Conservation (phyloP, 2,797 vertebrate species). For the Acridotheres tristis region DNA sequence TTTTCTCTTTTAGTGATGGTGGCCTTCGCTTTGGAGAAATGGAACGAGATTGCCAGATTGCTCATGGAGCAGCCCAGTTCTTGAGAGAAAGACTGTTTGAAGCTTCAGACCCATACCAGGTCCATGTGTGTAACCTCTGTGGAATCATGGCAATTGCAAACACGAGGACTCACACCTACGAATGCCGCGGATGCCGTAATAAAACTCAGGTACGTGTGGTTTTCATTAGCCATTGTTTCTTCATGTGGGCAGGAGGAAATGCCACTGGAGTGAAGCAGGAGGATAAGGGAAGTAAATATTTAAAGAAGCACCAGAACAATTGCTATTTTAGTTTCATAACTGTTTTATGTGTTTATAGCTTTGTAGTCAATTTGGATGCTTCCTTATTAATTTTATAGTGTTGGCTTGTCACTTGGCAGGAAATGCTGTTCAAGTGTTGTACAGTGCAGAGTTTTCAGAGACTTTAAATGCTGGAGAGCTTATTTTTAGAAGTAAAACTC, state of each 20-base stretch:
- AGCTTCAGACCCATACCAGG: slow-evolving; percentile 96
- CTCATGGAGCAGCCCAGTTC: slow-evolving; percentile 98
- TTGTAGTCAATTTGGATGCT: neutral
- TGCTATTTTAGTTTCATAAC: slow-evolving; percentile 33
- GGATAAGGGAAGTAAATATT: slow-evolving; percentile 26
- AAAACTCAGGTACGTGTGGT: slow-evolving; percentile 88
- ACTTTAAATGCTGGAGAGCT: neutral
- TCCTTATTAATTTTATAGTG: neutral
- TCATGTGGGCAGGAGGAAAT: slow-evolving; percentile 4
- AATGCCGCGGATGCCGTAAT: slow-evolving; percentile 96
- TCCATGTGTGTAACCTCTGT: slow-evolving; percentile 96
- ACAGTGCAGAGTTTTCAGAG: neutral
- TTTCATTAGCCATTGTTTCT: neutral
- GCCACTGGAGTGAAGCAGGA: neutral
- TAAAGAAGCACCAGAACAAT: slow-evolving; percentile 24
- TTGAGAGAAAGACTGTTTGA: slow-evolving; percentile 93
- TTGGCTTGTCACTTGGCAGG: neutral
- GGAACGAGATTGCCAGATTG: slow-evolving; percentile 98
- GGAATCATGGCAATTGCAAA: slow-evolving; percentile 98
- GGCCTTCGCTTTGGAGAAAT: slow-evolving; percentile 98
- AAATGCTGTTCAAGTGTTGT: neutral
- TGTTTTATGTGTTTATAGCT: slow-evolving; percentile 1
- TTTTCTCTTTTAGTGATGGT: slow-evolving; percentile 82
- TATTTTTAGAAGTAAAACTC: slow-evolving; percentile 37
- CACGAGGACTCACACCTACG: slow-evolving; percentile 95